These are phyloP conservation scores for Abscondita cerata DNA, from an alignment of 2,888 invertebrate genomes.

Conservation along the genomic window DNA sequence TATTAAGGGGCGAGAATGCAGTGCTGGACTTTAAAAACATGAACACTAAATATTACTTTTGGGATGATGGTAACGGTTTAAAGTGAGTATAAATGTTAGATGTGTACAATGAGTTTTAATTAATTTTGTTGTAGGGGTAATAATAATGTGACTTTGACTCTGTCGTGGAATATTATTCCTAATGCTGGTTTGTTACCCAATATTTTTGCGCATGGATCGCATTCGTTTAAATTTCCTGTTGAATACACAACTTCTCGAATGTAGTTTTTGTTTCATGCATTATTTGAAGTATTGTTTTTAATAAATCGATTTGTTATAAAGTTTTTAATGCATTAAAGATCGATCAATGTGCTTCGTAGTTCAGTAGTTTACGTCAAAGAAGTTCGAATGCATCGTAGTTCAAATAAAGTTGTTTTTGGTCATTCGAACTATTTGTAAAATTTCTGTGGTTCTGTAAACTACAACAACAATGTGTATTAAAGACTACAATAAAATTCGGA, in stretches of 20 bases:
- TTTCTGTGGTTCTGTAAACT: too few relatives aligned
- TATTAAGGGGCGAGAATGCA: constrained; percentile 93
- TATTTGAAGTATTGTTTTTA: too few relatives aligned
- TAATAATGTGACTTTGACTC: constrained; percentile 90
- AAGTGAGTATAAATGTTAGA: constrained; percentile 66
- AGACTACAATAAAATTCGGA: neutral
- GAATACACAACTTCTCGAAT: constrained; percentile 79
- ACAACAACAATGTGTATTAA: neutral
- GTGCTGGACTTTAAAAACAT: constrained; percentile 90
- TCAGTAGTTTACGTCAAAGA: too few relatives aligned
- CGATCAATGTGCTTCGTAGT: too few relatives aligned
- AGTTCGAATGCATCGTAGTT: too few relatives aligned
- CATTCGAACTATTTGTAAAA: too few relatives aligned
- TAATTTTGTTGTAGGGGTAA: constrained; percentile 75
- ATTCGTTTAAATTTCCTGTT: constrained; percentile 88
- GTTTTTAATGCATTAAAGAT: too few relatives aligned
- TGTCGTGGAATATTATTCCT: constrained; percentile 98
- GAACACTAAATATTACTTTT: constrained; percentile 98
- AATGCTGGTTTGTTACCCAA: constrained; percentile 96
- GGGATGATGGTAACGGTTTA: constrained; percentile 98
- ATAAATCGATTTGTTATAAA: too few relatives aligned
- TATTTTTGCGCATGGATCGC: constrained; percentile 81
- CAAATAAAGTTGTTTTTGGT: too few relatives aligned
- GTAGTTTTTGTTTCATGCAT: constrained; percentile 41
- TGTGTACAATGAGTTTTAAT: constrained; percentile 25